Conservation (phyloP, 2,113 vertebrate species). For the Centropus unirufus region DNA sequence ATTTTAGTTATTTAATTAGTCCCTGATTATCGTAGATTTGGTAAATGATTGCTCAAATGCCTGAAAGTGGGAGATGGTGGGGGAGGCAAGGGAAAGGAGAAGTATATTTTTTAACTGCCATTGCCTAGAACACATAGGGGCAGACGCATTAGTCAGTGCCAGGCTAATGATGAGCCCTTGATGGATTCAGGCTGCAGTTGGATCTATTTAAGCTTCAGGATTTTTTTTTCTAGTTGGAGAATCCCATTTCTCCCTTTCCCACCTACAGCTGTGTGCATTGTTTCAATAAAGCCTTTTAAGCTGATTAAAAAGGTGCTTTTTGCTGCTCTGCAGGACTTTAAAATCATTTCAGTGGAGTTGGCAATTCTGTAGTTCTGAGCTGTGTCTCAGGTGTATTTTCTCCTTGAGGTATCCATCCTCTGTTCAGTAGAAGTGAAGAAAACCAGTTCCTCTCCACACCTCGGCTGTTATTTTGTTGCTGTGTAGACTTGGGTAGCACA, state of each 20-base stretch:
- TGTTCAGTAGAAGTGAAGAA: neutral
- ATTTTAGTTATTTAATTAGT: neutral
- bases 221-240: neutral
- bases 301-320: neutral
- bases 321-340: neutral
- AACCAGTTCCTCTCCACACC: neutral
- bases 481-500: neutral
- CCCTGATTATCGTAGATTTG: neutral
- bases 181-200: neutral
- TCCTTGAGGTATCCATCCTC: neutral
- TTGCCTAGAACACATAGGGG: neutral
- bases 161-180: neutral
- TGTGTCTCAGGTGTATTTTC: neutral
- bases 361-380: neutral
- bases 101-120: neutral
- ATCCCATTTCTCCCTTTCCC: constrained; percentile 8
- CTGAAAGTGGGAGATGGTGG: neutral
- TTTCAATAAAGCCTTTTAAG: neutral
- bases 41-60: neutral
- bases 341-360: neutral
- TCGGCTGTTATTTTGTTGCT: neutral
- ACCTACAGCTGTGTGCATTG: neutral
- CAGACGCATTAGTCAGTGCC: neutral
- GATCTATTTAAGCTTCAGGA: neutral
- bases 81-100: neutral